Evolutionary conservation across 1,140 invertebrate genomes (phyloP), one percentile per base, ranked within the genome.

Genomic region (Bicyclus anynana): DNA sequence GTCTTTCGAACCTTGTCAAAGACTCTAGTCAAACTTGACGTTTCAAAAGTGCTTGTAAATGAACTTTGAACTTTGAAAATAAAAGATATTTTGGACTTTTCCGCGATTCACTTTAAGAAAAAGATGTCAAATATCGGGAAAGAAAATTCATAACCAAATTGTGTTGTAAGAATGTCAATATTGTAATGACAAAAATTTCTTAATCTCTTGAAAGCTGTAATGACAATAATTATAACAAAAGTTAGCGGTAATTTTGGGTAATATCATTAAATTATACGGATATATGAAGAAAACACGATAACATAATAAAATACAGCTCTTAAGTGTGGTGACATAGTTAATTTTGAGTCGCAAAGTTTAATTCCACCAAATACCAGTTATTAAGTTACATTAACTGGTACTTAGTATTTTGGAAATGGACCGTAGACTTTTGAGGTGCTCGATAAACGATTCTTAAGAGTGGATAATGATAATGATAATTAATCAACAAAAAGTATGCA

Each of bases 321-420:
- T n/a, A 40, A 40, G 6, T 40, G 37, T 40, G 13, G 16, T 40
- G 37, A 14, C 13, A 17, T 40, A 27, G n/a, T 26, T 52, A 52
- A 52, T 40, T 40, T 40, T 23, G 18, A n/a, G 9, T 35, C 49
- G 18, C 20, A 51, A 38, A 38, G 20, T 51, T 38, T 40, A 52
- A 40, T 52, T 23, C 20, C n/a, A 40, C 3, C 18, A 40, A 52
- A 52, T 40, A 26, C 40, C 50, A 1, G 50, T 40, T 52, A 52
- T 52, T 16, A 52, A 10, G 17, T n/a, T 20, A 21, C 16, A 40
- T 52, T 52, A 29, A 49, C n/a, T 29, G 16, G 16, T 40, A 37
- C 13, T 40, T 33, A 38, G 26, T 21, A 21, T 37, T 50, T 20
- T 50, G 16, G 18, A 13, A 29, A 13, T 27, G 17, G 20, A 33